These are phyloP conservation scores for Bombus ignitus DNA, from an alignment of 1,140 invertebrate species.

Conservation along the genomic window DNA sequence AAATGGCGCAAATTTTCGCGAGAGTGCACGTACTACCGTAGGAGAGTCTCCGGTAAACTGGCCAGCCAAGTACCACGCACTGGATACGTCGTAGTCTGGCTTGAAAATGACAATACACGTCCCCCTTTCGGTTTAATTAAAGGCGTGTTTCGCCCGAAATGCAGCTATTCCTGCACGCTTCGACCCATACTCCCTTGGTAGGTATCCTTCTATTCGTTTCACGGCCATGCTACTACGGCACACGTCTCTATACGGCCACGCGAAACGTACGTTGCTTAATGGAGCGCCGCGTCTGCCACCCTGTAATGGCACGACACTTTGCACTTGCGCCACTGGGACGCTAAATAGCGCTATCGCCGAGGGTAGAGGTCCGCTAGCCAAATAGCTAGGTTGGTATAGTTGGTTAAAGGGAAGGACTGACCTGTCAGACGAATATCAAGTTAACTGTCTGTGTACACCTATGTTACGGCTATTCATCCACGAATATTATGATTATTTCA, in stretches of 20 bases:
- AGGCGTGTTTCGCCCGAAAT: slow-evolving; percentile 64
- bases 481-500: slow-evolving; percentile 12
- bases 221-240: slow-evolving; percentile 32
- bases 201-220: slow-evolving; percentile 46
- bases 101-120: slow-evolving; percentile 71
- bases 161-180: slow-evolving; percentile 47
- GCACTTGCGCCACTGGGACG: slow-evolving; percentile 57
- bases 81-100: slow-evolving; percentile 47
- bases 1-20: slow-evolving; percentile 67
- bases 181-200: background rate
- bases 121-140: slow-evolving; percentile 74
- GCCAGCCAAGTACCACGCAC: slow-evolving; percentile 40
- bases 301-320: slow-evolving; percentile 70
- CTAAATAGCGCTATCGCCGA: slow-evolving; percentile 66
- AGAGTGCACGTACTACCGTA: slow-evolving; percentile 30
- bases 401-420: slow-evolving; percentile 35
- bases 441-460: background rate
- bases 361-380: slow-evolving; percentile 41
- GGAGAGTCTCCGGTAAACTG: slow-evolving; percentile 42
- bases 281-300: slow-evolving; percentile 59
- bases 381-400: slow-evolving; percentile 38
- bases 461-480: slow-evolving; percentile 6
- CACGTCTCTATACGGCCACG: slow-evolving; percentile 35
- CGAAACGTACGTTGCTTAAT: slow-evolving; percentile 66
- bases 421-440: slow-evolving; percentile 32